These are phyloP conservation scores for Limosa lapponica DNA, from an alignment of 2,797 vertebrate genomes.

Conservation along the genomic window DNA sequence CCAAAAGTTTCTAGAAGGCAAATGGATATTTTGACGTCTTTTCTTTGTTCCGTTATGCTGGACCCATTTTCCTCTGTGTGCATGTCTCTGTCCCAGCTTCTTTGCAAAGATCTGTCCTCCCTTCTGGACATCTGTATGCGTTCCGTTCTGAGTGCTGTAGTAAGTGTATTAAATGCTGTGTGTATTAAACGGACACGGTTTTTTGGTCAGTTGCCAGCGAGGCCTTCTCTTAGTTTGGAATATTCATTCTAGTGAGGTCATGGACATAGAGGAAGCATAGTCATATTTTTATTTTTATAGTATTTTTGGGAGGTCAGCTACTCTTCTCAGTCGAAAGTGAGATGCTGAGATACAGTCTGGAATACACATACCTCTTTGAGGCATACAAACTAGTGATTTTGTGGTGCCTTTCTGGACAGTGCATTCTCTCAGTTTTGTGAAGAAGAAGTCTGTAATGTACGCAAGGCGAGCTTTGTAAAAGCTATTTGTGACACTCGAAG, in stretches of 20 bases:
- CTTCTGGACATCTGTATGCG: not conserved
- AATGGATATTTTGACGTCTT: not conserved
- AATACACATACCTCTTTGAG: not conserved
- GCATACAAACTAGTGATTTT: not conserved
- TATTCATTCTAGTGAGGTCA: not conserved
- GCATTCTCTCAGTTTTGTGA: not conserved
- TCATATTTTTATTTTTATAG: not conserved
- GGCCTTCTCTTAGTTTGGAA: not conserved
- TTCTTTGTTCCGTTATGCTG: not conserved
- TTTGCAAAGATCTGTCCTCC: not conserved
- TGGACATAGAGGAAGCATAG: rapidly evolving
- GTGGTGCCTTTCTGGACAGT: not conserved
- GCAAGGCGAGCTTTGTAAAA: not conserved
- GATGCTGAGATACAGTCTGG: not conserved
- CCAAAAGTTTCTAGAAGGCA: not conserved
- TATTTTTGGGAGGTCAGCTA: not conserved
- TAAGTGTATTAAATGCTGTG: not conserved
- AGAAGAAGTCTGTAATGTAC: not conserved
- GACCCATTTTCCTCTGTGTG: not conserved
- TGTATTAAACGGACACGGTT: not conserved
- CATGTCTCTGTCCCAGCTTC: not conserved
- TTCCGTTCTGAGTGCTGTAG: not conserved
- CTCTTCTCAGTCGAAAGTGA: not conserved
- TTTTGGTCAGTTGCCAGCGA: not conserved
- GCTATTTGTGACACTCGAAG: not conserved